Conservation (phyloP, 2,888 invertebrate species). For the Siphonodentalium dalli region DNA sequence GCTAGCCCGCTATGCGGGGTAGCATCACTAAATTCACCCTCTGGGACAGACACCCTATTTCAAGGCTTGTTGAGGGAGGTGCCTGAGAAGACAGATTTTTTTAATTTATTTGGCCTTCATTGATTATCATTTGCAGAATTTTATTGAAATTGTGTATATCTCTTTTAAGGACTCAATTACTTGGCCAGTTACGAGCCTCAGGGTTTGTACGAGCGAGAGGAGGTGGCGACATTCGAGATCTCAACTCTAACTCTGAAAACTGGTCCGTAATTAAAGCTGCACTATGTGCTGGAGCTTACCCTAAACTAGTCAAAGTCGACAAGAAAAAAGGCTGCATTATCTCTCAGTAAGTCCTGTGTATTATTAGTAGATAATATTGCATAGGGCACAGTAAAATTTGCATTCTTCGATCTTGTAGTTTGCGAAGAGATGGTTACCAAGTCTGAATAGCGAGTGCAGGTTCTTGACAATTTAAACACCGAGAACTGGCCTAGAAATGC, state of each 20-base stretch:
- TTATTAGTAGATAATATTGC: no score
- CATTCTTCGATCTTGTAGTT: no score
- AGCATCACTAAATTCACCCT: no score
- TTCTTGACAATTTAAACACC: no score
- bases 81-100: no score
- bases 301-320: conserved; percentile 82
- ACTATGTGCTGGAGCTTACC: conserved; percentile 87
- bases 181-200: conserved; percentile 78
- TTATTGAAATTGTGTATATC: neutral
- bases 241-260: conserved; percentile 83
- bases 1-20: no score
- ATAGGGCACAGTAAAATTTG: no score
- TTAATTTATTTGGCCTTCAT: neutral
- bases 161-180: conserved; percentile 72
- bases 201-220: conserved; percentile 73
- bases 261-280: conserved; percentile 93
- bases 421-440: no score
- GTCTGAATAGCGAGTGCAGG: no score
- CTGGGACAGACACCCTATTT: no score
- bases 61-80: no score
- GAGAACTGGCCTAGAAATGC: no score
- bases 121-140: neutral
- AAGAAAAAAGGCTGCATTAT: conserved; percentile 72
- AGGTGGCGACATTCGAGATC: conserved; percentile 74
- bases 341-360: conserved; percentile 72